Conservation (phyloP, 2,888 invertebrate species). For the Zootermopsis nevadensis region DNA sequence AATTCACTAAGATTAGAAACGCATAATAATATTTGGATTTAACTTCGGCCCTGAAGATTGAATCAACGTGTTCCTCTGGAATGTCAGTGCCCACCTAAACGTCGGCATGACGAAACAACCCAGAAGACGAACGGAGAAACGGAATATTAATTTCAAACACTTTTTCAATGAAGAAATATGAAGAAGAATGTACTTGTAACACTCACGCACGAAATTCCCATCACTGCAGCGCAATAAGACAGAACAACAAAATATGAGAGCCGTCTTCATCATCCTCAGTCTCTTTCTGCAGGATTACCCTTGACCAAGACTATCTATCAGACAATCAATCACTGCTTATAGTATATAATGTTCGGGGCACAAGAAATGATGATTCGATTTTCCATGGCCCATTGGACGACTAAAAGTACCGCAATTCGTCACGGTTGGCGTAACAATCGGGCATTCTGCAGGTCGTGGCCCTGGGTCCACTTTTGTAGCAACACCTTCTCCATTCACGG, state of each 20-base stretch:
- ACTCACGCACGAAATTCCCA: not conserved
- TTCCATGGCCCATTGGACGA: conserved; percentile 32
- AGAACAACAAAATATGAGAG: not conserved
- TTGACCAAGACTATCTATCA: conserved; percentile 13
- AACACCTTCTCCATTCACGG: not conserved
- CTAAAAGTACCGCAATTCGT: conserved; percentile 34
- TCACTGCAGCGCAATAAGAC: not conserved
- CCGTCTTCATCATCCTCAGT: conserved; percentile 7
- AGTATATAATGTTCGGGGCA: not conserved
- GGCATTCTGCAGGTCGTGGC: not conserved
- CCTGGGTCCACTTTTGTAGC: not conserved
- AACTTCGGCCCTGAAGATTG: too few relatives aligned
- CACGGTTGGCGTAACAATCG: conserved; percentile 24
- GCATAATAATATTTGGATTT: too few relatives aligned
- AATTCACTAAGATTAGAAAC: too few relatives aligned
- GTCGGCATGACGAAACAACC: too few relatives aligned
- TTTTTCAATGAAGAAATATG: too few relatives aligned
- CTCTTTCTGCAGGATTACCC: conserved; percentile 2
- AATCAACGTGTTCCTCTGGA: too few relatives aligned
- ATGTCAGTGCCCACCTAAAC: too few relatives aligned
- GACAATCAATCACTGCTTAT: conserved; percentile 23
- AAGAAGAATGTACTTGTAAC: not conserved
- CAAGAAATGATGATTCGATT: conserved; percentile 29
- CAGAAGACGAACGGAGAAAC: too few relatives aligned
- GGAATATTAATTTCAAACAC: too few relatives aligned